Evolutionary conservation across 2,113 vertebrate species (phyloP).

Genomic region (Callipepla squamata): DNA sequence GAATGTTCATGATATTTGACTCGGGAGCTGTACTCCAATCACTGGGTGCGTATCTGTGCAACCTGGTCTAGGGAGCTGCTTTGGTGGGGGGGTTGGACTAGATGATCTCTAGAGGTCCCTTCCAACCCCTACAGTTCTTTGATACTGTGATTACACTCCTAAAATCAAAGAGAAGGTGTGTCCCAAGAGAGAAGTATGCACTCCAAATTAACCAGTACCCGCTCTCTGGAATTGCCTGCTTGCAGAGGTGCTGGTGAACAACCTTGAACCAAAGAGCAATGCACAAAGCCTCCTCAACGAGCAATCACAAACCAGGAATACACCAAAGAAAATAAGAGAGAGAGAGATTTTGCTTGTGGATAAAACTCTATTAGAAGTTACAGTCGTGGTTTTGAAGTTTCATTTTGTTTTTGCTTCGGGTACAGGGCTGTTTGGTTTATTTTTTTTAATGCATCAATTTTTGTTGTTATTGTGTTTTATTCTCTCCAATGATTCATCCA

Average conservation of each 20-base stretch:
- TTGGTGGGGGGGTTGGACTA: too few species aligned
- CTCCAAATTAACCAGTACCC: background rate
- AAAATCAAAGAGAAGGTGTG: background rate
- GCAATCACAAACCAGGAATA: background rate
- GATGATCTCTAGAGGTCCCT: too few species aligned
- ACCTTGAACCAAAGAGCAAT: background rate
- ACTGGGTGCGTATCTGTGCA: too few species aligned
- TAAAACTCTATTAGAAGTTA: background rate
- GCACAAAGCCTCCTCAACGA: background rate
- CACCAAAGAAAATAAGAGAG: background rate
- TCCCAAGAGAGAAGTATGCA: background rate
- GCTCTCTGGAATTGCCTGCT: background rate
- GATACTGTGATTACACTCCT: background rate
- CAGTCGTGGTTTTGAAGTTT: background rate
- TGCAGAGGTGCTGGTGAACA: background rate
- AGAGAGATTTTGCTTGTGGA: background rate
- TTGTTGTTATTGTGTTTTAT: slow-evolving; percentile 34
- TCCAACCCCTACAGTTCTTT: too few species aligned
- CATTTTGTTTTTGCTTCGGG: slow-evolving; percentile 16
- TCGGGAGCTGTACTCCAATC: background rate
- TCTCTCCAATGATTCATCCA: slow-evolving; percentile 46
- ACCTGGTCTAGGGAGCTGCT: too few species aligned
- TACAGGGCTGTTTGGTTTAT: background rate
- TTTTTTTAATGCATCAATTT: background rate
- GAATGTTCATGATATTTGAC: background rate